Evolutionary conservation across 2,797 vertebrate genomes (phyloP).

Genomic region (Lagocephalus sceleratus): DNA sequence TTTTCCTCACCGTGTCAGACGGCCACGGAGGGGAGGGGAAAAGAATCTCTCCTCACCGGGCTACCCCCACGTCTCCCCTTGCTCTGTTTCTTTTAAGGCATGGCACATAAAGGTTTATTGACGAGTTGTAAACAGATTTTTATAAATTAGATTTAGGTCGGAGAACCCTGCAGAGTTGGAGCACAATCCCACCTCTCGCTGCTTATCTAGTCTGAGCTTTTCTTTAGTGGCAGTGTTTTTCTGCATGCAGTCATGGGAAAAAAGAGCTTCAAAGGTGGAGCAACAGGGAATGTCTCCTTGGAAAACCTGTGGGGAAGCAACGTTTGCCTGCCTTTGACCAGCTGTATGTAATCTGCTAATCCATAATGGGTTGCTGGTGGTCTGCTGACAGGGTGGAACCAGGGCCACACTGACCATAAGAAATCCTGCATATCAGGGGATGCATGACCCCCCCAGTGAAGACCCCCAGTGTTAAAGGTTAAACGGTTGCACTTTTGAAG

Average conservation of each 20-base stretch:
- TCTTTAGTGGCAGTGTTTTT: slow-evolving; percentile 64
- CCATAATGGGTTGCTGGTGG: slow-evolving; percentile 54
- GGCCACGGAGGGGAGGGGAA: slow-evolving; percentile 44
- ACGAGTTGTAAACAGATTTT: background rate
- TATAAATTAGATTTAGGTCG: background rate
- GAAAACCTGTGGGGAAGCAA: slow-evolving; percentile 51
- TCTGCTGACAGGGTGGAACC: slow-evolving; percentile 58
- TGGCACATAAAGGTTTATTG: too few relatives aligned
- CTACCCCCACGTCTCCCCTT: background rate
- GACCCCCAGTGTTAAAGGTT: slow-evolving; percentile 62
- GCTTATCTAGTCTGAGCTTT: slow-evolving; percentile 49
- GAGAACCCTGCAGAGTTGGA: slow-evolving; percentile 29
- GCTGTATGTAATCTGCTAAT: slow-evolving; percentile 76
- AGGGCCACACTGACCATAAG: slow-evolving; percentile 58
- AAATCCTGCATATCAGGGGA: slow-evolving; percentile 38
- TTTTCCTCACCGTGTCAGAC: slow-evolving; percentile 66
- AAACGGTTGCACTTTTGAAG: slow-evolving; percentile 59
- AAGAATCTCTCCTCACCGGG: slow-evolving; percentile 63
- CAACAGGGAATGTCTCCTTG: slow-evolving; percentile 54
- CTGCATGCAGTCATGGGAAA: slow-evolving; percentile 71
- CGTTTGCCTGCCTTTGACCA: slow-evolving; percentile 58
- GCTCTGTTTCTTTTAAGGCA: background rate
- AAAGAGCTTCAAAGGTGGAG: slow-evolving; percentile 69
- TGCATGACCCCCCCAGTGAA: slow-evolving; percentile 51
- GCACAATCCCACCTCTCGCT: slow-evolving; percentile 47